Evolutionary conservation across 1,140 invertebrate genomes (phyloP).

Genomic region (Drosophila baimaii): DNA sequence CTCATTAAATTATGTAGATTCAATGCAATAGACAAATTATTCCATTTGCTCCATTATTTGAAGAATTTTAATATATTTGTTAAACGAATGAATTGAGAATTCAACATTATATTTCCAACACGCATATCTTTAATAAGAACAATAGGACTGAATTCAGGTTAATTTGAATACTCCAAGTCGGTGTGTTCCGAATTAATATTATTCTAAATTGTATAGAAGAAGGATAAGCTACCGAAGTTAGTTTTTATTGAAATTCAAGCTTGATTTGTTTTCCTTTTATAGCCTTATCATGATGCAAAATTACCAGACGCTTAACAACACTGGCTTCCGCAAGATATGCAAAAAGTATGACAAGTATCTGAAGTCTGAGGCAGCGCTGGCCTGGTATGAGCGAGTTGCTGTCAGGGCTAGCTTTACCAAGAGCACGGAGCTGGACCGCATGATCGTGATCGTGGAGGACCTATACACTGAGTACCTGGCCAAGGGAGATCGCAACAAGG

Average conservation of each 20-base stretch:
- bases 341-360: constrained; percentile 98
- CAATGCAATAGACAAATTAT: too few relatives aligned
- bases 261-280: not conserved
- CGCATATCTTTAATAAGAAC: too few relatives aligned
- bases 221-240: too few relatives aligned
- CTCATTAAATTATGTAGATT: too few relatives aligned
- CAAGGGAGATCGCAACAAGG: constrained; percentile 88
- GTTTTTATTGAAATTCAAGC: not conserved
- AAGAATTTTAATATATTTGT: too few relatives aligned
- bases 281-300: constrained; percentile 96
- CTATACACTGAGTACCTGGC: constrained; percentile 88
- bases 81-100: too few relatives aligned
- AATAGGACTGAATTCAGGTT: too few relatives aligned
- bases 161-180: too few relatives aligned
- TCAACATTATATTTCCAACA: too few relatives aligned
- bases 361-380: not conserved
- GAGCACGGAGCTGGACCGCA: constrained; percentile 8
- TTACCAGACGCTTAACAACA: constrained; percentile 97
- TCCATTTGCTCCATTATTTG: too few relatives aligned
- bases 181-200: too few relatives aligned
- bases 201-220: too few relatives aligned
- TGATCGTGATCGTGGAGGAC: constrained; percentile 89
- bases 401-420: not conserved
- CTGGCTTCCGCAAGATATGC: constrained; percentile 98
- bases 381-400: constrained; percentile 39